A percentile compares a stretch with the other conserved stretches of the same genome.
phyloP scores from a whole-genome alignment of 2,888 invertebrate species.

The Heliconius charithonia region DNA sequence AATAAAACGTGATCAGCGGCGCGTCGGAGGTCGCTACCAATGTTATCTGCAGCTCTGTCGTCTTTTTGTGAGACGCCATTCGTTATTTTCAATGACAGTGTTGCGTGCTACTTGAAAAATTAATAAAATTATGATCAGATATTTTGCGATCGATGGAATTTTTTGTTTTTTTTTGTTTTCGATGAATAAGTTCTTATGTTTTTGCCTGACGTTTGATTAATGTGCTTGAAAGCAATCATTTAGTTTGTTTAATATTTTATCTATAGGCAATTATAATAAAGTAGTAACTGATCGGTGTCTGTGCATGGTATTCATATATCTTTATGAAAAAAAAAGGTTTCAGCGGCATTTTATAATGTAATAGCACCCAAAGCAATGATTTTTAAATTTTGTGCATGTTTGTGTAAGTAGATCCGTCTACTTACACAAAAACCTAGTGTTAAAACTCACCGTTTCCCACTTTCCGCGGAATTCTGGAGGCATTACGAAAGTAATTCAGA shows the following conservation, averaged over 20 bases:
- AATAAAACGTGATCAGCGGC: constrained; percentile 42
- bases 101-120: constrained; percentile 28
- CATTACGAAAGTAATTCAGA: too few species aligned
- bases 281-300: too few species aligned
- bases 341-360: too few species aligned
- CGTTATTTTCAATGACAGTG: constrained; percentile 36
- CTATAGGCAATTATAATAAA: too few species aligned
- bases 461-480: too few species aligned
- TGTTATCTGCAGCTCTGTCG: constrained; percentile 41
- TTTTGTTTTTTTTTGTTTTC: neutral
- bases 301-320: too few species aligned
- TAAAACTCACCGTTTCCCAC: too few species aligned
- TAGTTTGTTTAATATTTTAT: neutral
- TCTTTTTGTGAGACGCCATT: constrained; percentile 39
- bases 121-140: constrained; percentile 31
- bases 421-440: too few species aligned
- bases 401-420: too few species aligned
- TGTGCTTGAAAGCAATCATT: neutral
- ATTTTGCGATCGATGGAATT: constrained; percentile 6
- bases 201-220: neutral
- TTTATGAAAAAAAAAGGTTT: too few species aligned
- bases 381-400: too few species aligned
- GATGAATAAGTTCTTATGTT: neutral
- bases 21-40: constrained; percentile 40
- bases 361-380: too few species aligned